Percentiles rank a stretch among this genome's conserved stretches.
These are phyloP conservation scores for Labrus mixtus DNA, from an alignment of 2,113 vertebrate genomes.

Conservation along the genomic window DNA sequence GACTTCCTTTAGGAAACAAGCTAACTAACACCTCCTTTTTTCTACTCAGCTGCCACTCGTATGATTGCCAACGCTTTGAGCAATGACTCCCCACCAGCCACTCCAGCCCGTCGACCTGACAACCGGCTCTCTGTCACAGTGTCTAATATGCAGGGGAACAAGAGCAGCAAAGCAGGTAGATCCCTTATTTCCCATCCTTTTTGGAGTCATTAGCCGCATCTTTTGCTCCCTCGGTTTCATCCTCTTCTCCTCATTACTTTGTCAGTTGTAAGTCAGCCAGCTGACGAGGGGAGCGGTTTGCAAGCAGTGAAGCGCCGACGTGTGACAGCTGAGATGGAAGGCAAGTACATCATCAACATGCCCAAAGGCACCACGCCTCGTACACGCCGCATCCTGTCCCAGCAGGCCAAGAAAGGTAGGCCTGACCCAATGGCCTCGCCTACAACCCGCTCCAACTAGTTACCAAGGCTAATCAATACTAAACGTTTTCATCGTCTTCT, in stretches of 20 bases:
- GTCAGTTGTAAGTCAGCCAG: conserved; percentile 76
- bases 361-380: conserved; percentile 93
- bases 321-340: conserved; percentile 96
- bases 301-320: conserved; percentile 86
- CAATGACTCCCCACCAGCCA: conserved; percentile 88
- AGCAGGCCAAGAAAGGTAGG: conserved; percentile 93
- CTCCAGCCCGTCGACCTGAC: conserved; percentile 86
- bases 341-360: conserved; percentile 97
- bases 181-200: not conserved
- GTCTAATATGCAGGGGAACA: conserved; percentile 87
- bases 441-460: conserved; percentile 25
- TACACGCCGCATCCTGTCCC: conserved; percentile 92
- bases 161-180: conserved; percentile 87
- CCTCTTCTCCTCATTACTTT: conserved; percentile 6
- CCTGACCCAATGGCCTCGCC: conserved; percentile 61
- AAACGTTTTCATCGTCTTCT: conserved; percentile 4
- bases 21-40: not conserved
- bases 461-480: conserved; percentile 39
- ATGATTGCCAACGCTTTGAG: conserved; percentile 95
- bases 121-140: conserved; percentile 92
- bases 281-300: conserved; percentile 77
- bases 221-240: conserved; percentile 7
- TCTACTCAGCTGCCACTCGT: conserved; percentile 88
- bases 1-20: not conserved
- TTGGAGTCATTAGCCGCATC: not conserved